Evolutionary conservation across 2,113 vertebrate species (phyloP), one percentile per base, ranked within the genome.

Genomic region (Eleginops maclovinus): DNA sequence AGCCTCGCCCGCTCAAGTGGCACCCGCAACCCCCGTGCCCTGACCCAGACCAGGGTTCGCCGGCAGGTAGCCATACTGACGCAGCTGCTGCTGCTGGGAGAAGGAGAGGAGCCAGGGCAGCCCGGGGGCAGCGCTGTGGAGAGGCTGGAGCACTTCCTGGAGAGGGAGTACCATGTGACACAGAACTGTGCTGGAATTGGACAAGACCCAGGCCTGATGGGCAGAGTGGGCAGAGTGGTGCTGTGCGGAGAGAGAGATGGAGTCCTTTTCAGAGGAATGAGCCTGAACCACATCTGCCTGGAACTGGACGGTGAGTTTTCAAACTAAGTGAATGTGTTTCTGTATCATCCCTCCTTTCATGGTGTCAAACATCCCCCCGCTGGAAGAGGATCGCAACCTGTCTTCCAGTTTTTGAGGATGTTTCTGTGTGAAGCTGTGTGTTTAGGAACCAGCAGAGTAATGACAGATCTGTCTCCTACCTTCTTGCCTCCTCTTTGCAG

Each of bases 231-330:
- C 15, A 79, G 95, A 2, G 95, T 95, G 0, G 94, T 95, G 56
- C 91, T 95, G 16, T 95, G 94, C 40, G 95, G 94, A 49, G 94
- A 95, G 83, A 86, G 92, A 59, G 94, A 95, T 3, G 95, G 95
- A 12, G 94, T 95, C 22, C 88, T 95, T 55, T 95, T 95, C 87
- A 91, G 93, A 86, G 95, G 95, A 22, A 95, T 95, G 95, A 95
- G 94, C 69, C 88, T 95, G 22, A 94, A 95, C 75, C 93, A 95
- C 89, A 95, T 95, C 91, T 95, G 95, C 85, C 88, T 95, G 75
- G 95, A 95, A 58, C 88, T 95, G 55, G 95, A 95, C 13, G 94
- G 95, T 95, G 75, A 94, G 94, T 72, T 28, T 5, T 2, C 4
- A 54, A 36, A 73, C 66, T 49, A 24, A 78, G 62, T 71, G 61